Conservation (phyloP, 2,113 vertebrate species). For the Ancistrus triradiatus region DNA sequence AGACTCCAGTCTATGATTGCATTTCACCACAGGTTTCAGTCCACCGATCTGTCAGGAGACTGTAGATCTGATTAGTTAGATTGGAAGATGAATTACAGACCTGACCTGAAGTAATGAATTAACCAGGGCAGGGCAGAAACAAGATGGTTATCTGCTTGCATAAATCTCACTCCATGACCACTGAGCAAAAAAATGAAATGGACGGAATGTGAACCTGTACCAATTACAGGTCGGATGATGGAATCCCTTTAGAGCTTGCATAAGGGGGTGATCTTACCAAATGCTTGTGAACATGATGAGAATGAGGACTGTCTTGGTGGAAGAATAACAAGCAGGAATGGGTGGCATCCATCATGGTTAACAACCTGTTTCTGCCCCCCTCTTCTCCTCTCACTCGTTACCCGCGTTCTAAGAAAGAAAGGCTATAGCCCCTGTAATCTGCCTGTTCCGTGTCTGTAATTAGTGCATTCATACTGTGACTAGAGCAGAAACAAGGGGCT, state of each 20-base stretch:
- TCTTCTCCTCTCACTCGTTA: constrained; percentile 19
- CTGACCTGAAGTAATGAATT: not conserved
- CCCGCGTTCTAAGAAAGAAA: constrained; percentile 41
- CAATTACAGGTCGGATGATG: constrained; percentile 60
- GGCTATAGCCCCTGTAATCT: constrained; percentile 63
- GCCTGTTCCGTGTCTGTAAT: constrained; percentile 64
- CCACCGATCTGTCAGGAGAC: not conserved
- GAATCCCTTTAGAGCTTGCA: constrained; percentile 41
- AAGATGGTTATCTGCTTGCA: not conserved
- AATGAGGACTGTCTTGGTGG: constrained; percentile 34
- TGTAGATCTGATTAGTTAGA: not conserved
- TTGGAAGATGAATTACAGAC: not conserved
- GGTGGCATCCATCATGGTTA: constrained; percentile 66
- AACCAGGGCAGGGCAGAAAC: not conserved
- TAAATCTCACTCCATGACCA: not conserved
- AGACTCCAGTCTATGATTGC: not conserved
- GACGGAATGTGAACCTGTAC: constrained; percentile 53
- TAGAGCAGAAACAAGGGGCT: constrained; percentile 51
- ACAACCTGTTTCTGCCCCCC: constrained; percentile 50
- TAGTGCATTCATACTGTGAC: constrained; percentile 66
- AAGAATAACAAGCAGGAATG: constrained; percentile 66
- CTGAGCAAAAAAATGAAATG: constrained; percentile 39
- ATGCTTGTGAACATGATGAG: constrained; percentile 49
- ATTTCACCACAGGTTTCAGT: constrained; percentile 12
- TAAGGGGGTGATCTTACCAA: not conserved